Percentiles rank a stretch among this genome's conserved stretches.
These are phyloP conservation scores for Gasterosteus nipponicus DNA, from an alignment of 2,113 vertebrate genomes.

Conservation along the genomic window DNA sequence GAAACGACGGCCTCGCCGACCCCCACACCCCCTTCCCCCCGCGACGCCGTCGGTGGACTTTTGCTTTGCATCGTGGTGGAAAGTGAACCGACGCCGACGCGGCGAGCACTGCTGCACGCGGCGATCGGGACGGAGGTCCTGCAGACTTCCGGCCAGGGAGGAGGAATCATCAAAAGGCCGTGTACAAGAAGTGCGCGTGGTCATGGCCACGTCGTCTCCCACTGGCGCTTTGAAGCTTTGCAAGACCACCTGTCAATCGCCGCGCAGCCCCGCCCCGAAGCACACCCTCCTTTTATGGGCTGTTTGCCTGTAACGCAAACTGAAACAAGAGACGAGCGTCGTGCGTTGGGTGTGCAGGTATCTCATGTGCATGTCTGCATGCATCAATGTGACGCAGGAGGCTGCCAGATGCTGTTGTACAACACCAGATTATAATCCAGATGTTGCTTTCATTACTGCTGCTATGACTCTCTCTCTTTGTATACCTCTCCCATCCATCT, in stretches of 20 bases:
- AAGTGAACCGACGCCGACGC: background rate
- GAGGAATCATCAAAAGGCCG: background rate
- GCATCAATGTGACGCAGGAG: background rate
- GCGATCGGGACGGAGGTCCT: too few relatives aligned
- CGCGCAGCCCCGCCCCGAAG: too few relatives aligned
- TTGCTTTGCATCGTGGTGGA: background rate
- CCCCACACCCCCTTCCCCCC: too few relatives aligned
- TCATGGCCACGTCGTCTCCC: too few relatives aligned
- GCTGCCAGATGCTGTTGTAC: conserved; percentile 10
- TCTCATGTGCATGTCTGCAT: conserved; percentile 3
- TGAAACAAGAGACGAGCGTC: background rate
- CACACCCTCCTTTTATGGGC: too few relatives aligned
- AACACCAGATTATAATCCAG: conserved; percentile 39
- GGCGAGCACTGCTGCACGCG: too few relatives aligned
- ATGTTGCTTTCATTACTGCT: conserved; percentile 22
- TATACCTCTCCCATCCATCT: conserved; percentile 39
- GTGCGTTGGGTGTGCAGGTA: background rate
- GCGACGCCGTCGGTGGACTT: conserved; percentile 2
- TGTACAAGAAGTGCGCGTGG: too few relatives aligned
- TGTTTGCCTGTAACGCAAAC: too few relatives aligned
- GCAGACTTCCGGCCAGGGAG: background rate
- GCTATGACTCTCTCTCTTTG: conserved; percentile 32
- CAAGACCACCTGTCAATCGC: too few relatives aligned
- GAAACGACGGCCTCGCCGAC: background rate
- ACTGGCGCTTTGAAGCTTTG: too few relatives aligned